Conservation (phyloP, 2,113 vertebrate species). For the Cyphomyrus plagiostoma region DNA sequence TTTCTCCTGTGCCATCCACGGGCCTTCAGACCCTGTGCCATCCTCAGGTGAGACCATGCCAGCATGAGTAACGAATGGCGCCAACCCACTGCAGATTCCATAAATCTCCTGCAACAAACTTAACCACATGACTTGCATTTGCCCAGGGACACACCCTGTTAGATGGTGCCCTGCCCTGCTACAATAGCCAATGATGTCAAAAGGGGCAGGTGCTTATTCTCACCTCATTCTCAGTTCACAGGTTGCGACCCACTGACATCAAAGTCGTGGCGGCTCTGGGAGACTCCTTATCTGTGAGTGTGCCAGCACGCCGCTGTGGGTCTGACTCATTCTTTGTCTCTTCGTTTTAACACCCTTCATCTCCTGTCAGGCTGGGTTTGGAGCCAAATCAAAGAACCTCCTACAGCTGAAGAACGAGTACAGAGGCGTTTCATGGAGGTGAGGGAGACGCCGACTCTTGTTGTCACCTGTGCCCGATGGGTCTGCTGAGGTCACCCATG, state of each 20-base stretch:
- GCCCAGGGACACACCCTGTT: not conserved
- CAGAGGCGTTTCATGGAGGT: conserved; percentile 88
- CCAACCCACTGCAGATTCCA: not conserved
- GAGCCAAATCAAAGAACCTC: conserved; percentile 61
- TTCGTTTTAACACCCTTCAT: not conserved
- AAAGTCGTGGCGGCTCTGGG: conserved; percentile 77
- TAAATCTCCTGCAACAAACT: not conserved
- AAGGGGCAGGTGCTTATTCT: not conserved
- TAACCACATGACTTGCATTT: not conserved
- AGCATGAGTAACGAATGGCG: not conserved
- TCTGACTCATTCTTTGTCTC: not conserved
- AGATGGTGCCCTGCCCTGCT: not conserved
- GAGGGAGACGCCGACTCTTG: conserved; percentile 28
- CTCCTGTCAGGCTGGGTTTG: conserved; percentile 26
- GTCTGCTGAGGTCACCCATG: not conserved
- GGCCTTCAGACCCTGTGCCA: conserved; percentile 62
- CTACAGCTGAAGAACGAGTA: conserved; percentile 51
- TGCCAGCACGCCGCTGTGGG: not conserved
- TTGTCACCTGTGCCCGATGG: too few species aligned
- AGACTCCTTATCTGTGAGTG: conserved; percentile 80
- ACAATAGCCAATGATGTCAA: not conserved
- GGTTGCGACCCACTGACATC: conserved; percentile 75
- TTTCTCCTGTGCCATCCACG: conserved; percentile 58
- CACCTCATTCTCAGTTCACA: conserved; percentile 61
- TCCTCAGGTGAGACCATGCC: conserved; percentile 70